These are phyloP conservation scores for Echinops telfairi DNA, from an alignment of 2,113 vertebrate genomes.

Conservation along the genomic window DNA sequence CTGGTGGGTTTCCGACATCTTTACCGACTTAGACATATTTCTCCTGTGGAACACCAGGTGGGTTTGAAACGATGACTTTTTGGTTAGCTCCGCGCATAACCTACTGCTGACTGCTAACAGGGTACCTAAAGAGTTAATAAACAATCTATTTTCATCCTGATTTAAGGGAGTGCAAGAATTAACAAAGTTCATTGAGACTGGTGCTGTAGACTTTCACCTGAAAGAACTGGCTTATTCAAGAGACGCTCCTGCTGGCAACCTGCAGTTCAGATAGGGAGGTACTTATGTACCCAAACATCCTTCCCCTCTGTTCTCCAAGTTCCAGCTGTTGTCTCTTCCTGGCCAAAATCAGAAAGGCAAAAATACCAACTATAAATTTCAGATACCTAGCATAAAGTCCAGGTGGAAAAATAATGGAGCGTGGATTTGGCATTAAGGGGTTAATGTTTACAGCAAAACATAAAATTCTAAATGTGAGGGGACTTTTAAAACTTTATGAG, in stretches of 20 bases:
- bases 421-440: neutral
- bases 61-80: too few species aligned
- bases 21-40: too few species aligned
- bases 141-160: neutral
- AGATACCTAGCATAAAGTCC: neutral
- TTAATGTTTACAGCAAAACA: conserved; percentile 34
- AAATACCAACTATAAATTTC: conserved; percentile 2
- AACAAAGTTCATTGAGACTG: neutral
- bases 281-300: neutral
- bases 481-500: neutral
- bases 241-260: neutral
- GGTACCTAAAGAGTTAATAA: neutral
- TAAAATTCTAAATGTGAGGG: neutral
- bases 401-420: neutral
- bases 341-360: conserved; percentile 1
- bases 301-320: neutral
- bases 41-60: too few species aligned
- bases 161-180: neutral
- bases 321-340: neutral
- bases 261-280: neutral
- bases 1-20: too few species aligned
- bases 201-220: neutral
- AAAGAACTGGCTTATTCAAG: neutral
- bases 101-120: too few species aligned
- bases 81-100: too few species aligned